A percentile compares a stretch with the other conserved stretches of the same genome.
These are phyloP conservation scores for Celastrina argiolus DNA, from an alignment of 2,888 invertebrate species.

Conservation along the genomic window DNA sequence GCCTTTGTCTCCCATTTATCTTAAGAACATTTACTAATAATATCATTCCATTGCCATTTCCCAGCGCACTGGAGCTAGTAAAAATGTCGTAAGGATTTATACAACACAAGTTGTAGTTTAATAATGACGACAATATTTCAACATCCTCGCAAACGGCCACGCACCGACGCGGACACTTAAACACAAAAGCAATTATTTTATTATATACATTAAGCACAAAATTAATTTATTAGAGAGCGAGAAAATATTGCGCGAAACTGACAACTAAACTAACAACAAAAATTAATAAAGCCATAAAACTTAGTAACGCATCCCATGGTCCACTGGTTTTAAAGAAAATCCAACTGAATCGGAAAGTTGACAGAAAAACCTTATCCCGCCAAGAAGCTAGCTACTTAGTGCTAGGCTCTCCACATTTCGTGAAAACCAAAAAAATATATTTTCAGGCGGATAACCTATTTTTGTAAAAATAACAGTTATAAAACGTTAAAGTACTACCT, in stretches of 20 bases:
- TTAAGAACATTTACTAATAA: background rate
- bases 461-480: too few relatives aligned
- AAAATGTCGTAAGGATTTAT: background rate
- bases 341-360: too few relatives aligned
- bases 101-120: constrained; percentile 6
- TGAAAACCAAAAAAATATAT: too few relatives aligned
- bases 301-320: too few relatives aligned
- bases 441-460: too few relatives aligned
- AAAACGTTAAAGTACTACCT: too few relatives aligned
- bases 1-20: background rate
- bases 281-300: background rate
- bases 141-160: constrained; percentile 1
- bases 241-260: background rate
- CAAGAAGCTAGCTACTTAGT: too few relatives aligned
- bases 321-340: too few relatives aligned
- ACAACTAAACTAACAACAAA: background rate
- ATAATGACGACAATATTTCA: constrained; percentile 16
- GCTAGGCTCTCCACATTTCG: too few relatives aligned
- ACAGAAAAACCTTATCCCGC: too few relatives aligned
- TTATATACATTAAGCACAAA: background rate
- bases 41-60: background rate
- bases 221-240: constrained; percentile 7
- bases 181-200: constrained; percentile 3
- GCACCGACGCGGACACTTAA: constrained; percentile 5
- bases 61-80: background rate